Conservation (phyloP, 2,888 invertebrate species). For the Iphiclides podalirius region DNA sequence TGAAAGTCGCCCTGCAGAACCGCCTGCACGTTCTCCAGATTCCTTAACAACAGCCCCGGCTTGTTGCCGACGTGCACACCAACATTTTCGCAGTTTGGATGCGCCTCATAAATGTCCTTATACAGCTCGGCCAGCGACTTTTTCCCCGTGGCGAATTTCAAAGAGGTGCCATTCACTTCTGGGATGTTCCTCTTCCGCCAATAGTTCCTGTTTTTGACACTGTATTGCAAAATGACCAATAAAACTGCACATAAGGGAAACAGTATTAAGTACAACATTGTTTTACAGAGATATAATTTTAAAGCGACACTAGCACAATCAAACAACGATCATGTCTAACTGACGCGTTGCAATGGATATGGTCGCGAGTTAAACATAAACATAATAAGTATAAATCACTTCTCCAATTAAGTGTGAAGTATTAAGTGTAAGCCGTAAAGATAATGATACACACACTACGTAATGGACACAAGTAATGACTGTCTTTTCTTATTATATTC, state of each 20-base stretch:
- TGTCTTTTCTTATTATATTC: no score
- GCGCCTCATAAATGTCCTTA: slow-evolving; percentile 46
- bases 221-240: slow-evolving; percentile 24
- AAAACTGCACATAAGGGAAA: slow-evolving; percentile 33
- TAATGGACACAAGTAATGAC: no score
- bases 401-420: no score
- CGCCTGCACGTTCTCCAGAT: slow-evolving; percentile 50
- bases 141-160: slow-evolving; percentile 44
- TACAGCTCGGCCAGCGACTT: slow-evolving; percentile 47
- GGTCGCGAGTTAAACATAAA: no score
- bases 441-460: no score
- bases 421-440: no score
- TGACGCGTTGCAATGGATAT: not conserved
- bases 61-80: slow-evolving; percentile 42
- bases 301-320: not conserved
- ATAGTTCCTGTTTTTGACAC: slow-evolving; percentile 39
- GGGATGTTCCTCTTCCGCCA: slow-evolving; percentile 51
- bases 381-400: no score
- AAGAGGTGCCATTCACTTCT: slow-evolving; percentile 37
- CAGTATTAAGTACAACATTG: slow-evolving; percentile 30
- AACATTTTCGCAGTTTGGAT: slow-evolving; percentile 39
- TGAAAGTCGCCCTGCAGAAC: slow-evolving; percentile 51
- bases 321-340: not conserved
- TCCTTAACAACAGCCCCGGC: slow-evolving; percentile 46
- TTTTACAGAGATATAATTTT: not conserved